Conservation (phyloP, 2,888 invertebrate genomes). For the Xestia c-nigrum region DNA sequence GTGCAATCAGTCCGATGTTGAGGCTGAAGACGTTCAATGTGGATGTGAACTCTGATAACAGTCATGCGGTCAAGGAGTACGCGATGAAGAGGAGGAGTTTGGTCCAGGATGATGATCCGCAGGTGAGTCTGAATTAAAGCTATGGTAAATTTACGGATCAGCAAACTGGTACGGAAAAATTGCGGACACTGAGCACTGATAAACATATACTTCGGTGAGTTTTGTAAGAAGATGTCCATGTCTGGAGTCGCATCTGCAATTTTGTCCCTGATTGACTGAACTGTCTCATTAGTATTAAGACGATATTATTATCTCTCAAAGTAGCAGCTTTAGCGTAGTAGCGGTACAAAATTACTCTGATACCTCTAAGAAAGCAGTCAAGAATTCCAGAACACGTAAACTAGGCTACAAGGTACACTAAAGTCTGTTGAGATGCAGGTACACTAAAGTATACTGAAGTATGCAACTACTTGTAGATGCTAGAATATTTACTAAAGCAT, state of each 20-base stretch:
- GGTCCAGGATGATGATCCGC: conserved; percentile 85
- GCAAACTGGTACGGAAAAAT: neutral
- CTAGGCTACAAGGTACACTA: neutral
- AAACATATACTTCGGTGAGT: neutral
- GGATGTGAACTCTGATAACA: conserved; percentile 84
- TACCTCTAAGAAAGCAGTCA: neutral
- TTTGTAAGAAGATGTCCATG: neutral
- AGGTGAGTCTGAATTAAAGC: conserved; percentile 71
- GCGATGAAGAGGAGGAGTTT: conserved; percentile 84
- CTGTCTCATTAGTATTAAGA: neutral
- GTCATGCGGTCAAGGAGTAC: conserved; percentile 80
- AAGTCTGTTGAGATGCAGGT: neutral
- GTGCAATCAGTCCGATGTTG: conserved; percentile 83
- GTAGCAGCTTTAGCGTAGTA: neutral
- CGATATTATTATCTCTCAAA: neutral
- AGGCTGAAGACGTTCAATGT: conserved; percentile 87
- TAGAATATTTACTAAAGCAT: conserved; percentile 29
- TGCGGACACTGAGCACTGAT: neutral
- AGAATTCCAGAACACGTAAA: neutral
- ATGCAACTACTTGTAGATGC: neutral
- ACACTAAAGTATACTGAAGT: conserved; percentile 18
- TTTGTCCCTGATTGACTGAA: neutral
- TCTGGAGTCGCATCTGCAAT: too few relatives aligned
- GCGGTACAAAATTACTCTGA: neutral
- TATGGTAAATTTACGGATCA: neutral